Evolutionary conservation across 2,888 invertebrate genomes (phyloP).

Genomic region (Amiota communis): DNA sequence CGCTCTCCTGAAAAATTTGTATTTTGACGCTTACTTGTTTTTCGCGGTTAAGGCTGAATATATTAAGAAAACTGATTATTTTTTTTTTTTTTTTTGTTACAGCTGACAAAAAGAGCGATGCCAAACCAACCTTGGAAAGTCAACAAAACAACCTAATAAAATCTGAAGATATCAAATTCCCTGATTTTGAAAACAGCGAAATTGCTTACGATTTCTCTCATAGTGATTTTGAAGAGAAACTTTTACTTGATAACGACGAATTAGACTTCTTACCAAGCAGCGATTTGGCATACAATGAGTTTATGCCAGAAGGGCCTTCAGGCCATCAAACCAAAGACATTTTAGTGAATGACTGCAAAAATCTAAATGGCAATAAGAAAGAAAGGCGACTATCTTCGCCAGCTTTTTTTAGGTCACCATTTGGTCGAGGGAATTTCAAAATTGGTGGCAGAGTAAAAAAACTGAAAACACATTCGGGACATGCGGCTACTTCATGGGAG

Average conservation of each 20-base stretch:
- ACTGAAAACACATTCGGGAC: constrained; percentile 60
- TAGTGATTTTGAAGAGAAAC: constrained; percentile 73
- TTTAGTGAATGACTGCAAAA: constrained; percentile 44
- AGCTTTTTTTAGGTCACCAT: constrained; percentile 76
- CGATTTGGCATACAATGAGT: constrained; percentile 73
- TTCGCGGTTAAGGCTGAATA: too few relatives aligned
- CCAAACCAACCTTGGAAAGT: constrained; percentile 48
- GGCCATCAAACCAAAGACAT: constrained; percentile 64
- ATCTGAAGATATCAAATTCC: constrained; percentile 73
- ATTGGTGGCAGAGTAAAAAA: constrained; percentile 40
- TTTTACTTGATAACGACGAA: constrained; percentile 76
- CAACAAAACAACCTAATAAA: constrained; percentile 57
- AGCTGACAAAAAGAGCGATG: neutral
- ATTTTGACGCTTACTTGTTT: too few relatives aligned
- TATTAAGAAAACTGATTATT: neutral
- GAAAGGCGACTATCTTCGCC: constrained; percentile 77
- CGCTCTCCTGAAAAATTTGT: too few relatives aligned
- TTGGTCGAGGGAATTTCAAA: constrained; percentile 74
- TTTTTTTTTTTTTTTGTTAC: neutral
- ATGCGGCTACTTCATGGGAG: constrained; percentile 73
- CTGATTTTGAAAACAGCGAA: constrained; percentile 37
- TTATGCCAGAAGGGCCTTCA: constrained; percentile 72
- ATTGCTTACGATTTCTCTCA: constrained; percentile 45
- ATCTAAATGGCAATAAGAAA: constrained; percentile 62
- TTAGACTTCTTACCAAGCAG: constrained; percentile 75